Evolutionary conservation across 2,113 vertebrate genomes (phyloP), one percentile per base, ranked within the genome.

Genomic region (Python bivittatus): DNA sequence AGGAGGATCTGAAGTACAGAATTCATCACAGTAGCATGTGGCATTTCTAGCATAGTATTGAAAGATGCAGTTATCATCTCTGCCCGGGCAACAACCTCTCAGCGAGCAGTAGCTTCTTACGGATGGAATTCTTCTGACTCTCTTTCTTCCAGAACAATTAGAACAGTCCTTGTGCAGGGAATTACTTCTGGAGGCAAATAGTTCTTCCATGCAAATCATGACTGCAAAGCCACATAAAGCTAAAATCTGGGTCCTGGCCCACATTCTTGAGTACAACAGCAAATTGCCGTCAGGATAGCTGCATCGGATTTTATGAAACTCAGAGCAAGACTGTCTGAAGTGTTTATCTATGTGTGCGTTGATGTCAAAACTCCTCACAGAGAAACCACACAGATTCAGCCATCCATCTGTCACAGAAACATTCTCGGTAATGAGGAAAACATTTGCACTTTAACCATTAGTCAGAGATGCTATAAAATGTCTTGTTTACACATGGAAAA

Each of bases 1-100:
- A 25, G 93, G 91, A 79, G 91, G 92, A 12, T 54, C 84, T 0
- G 96, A 95, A 85, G 94, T 83, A 93, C 97, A 98, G 95, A 97
- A 98, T 72, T 95, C 95, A 57, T 98, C 98, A 92, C 98, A 98
- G 92, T 98, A 98, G 90, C 98, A 98, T 29, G 97, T 0, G 9
- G 97, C 97, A 94, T 95, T 96, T 54, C 29, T 96, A 88, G 96
- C 97, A 86, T 90, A 7, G n/a, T 97, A 96, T 10, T 72, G 85
- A 87, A 97, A 96, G 72, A 88, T 96, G 96, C 97, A 98, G 84
- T 25, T 79, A 61, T 98, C 98, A 23, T 98, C 85, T 96, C 98
- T 98, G 90, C 96, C 97, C 86, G 96, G 95, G 93, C 98, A 98
- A 42, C 97, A 98, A 93, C 97, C 97, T 86, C 96, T 90, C 25